These are phyloP conservation scores for Hesperophylax magnus DNA, from an alignment of 1,140 invertebrate species.

Conservation along the genomic window DNA sequence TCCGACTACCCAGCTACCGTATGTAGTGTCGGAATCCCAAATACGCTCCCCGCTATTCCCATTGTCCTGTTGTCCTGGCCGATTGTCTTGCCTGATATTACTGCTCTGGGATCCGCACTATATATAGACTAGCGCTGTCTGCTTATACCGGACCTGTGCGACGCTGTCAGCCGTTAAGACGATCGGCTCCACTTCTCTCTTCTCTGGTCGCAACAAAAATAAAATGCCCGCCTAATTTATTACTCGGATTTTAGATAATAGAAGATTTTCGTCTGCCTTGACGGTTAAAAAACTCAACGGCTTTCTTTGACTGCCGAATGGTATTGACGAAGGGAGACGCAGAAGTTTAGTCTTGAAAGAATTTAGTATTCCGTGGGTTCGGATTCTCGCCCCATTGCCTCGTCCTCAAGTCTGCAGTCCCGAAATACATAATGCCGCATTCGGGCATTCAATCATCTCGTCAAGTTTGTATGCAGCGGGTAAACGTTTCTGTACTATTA, in stretches of 20 bases:
- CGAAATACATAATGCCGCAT: slow-evolving; percentile 15
- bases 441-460: not conserved
- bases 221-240: slow-evolving; percentile 10
- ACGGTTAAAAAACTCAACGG: not conserved
- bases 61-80: slow-evolving; percentile 34
- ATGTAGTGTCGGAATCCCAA: slow-evolving; percentile 23
- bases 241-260: slow-evolving; percentile 13
- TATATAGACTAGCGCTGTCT: not conserved
- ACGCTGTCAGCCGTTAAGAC: not conserved
- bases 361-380: not conserved
- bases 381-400: slow-evolving; percentile 2
- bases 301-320: not conserved
- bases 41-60: slow-evolving; percentile 15
- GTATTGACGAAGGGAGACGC: not conserved
- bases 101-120: slow-evolving; percentile 6
- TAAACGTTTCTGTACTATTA: not conserved
- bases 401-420: not conserved
- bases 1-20: not conserved
- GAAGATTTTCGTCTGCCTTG: slow-evolving; percentile 4
- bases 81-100: slow-evolving; percentile 35
- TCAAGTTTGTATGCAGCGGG: not conserved
- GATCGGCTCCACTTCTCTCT: not conserved
- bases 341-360: too few species aligned
- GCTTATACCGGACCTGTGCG: not conserved
- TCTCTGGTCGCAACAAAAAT: not conserved